These are phyloP conservation scores for Tenualosa thibaudeaui DNA, from an alignment of 2,797 vertebrate genomes.

Conservation along the genomic window DNA sequence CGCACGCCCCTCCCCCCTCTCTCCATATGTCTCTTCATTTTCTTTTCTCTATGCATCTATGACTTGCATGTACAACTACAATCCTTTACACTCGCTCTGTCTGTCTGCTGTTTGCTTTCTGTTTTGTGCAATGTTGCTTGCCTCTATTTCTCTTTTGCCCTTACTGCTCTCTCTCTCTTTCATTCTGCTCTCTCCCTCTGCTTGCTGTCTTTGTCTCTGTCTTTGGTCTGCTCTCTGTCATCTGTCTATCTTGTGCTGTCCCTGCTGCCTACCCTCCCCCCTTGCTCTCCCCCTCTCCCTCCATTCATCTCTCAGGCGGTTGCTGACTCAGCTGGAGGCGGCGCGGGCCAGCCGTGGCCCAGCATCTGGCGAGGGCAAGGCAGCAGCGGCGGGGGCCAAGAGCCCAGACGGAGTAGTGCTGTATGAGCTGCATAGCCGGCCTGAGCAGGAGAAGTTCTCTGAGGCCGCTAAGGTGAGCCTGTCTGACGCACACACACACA, in stretches of 20 bases:
- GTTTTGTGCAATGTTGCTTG: too few relatives aligned
- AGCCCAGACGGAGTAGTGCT: conserved; percentile 78
- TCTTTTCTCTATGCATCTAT: not conserved
- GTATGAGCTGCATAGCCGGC: conserved; percentile 91
- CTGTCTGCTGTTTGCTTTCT: too few relatives aligned
- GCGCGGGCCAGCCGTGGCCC: conserved; percentile 74
- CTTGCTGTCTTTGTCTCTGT: not conserved
- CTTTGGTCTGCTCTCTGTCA: not conserved
- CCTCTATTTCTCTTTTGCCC: not conserved
- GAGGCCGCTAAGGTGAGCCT: conserved; percentile 85
- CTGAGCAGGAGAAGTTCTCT: conserved; percentile 91
- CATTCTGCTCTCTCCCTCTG: not conserved
- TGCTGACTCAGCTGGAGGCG: conserved; percentile 89
- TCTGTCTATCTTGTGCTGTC: not conserved
- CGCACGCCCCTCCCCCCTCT: not conserved
- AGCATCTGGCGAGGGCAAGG: conserved; percentile 55
- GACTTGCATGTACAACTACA: too few relatives aligned
- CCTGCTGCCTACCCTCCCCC: not conserved
- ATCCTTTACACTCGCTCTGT: too few relatives aligned
- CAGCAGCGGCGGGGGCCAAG: conserved; percentile 60
- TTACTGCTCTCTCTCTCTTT: not conserved
- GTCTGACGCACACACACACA: not conserved
- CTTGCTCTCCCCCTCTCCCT: not conserved
- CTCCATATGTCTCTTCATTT: not conserved
- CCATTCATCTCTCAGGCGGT: conserved; percentile 70